Base-by-base conservation (phyloP, 2,113 vertebrate genomes). In the Corythornis madagascariensis region DNA sequence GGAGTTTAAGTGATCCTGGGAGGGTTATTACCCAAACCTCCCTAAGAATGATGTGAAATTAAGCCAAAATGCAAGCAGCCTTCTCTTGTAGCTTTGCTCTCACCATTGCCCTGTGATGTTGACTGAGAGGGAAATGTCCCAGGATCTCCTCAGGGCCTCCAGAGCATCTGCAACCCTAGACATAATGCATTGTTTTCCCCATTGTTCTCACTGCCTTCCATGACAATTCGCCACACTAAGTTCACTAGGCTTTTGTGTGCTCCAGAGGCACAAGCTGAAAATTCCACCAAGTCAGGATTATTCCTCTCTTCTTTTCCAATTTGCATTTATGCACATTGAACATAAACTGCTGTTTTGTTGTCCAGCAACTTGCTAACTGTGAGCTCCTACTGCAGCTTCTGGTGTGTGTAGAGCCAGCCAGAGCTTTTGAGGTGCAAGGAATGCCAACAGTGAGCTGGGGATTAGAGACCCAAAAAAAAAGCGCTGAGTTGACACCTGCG, bases 171-270 rank as follows among this genome's bases (percentile, higher is more conserved):
- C 56, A 71, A 5, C 7, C 9, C 12, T 0, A 10, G 16, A 28
- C 35, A 33, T 42, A 72, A 60, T 0, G 0, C 11, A 28, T 13
- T 67, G 48, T 40, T 79, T 90, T 72, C 15, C 24, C 14, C 0
- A 0, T 42, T 78, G 29, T 22, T 82, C 43, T 82, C 3, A 0
- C 28, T 28, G 57, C 40, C 56, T 91, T 89, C 78, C 70, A 29
- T 29, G 9, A 65, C 59, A 66, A 45, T 74, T 91, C 35, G 2
- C 1, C 1, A 2, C 5, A 11, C 24, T 0, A 0, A 1, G 0
- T 88, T 88, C 0, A 0, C 57, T 71, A 19, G 53, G 48, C 75
- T 96, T 94, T 84, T 81, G 56, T 77, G 24, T 2, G 4, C 38
- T 63, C 29, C 0, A 0, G 42, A 73, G 64, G 64, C 38, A 50